Conservation (phyloP, 2,113 vertebrate species). For the Corythornis cristatus region DNA sequence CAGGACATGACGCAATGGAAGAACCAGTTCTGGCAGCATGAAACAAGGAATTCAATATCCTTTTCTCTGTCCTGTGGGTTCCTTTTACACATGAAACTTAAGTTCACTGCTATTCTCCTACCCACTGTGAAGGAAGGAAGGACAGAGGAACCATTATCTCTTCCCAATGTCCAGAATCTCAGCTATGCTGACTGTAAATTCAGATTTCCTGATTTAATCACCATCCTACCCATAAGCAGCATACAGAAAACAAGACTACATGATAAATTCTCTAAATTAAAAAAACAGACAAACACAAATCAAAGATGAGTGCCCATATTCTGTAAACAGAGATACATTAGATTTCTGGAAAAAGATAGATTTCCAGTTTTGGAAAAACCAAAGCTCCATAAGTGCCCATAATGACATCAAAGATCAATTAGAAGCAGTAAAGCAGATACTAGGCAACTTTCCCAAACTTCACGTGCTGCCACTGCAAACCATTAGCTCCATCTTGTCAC, state of each 20-base stretch:
- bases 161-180: neutral
- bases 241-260: neutral
- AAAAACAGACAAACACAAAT: neutral
- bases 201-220: neutral
- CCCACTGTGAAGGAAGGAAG: neutral
- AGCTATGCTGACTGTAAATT: neutral
- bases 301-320: neutral
- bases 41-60: neutral
- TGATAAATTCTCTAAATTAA: neutral
- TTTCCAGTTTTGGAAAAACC: neutral
- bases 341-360: rapidly evolving
- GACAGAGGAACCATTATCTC: neutral
- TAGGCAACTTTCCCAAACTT: no score
- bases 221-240: neutral
- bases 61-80: neutral
- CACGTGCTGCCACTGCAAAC: no score
- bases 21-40: neutral
- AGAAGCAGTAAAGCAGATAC: no score
- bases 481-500: no score
- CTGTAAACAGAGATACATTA: neutral
- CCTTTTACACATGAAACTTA: neutral
- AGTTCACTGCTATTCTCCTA: neutral
- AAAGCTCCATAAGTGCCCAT: no score
- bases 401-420: no score
- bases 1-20: neutral